These are phyloP conservation scores for Cheumatopsyche charites DNA, from an alignment of 1,140 invertebrate species.

Conservation along the genomic window DNA sequence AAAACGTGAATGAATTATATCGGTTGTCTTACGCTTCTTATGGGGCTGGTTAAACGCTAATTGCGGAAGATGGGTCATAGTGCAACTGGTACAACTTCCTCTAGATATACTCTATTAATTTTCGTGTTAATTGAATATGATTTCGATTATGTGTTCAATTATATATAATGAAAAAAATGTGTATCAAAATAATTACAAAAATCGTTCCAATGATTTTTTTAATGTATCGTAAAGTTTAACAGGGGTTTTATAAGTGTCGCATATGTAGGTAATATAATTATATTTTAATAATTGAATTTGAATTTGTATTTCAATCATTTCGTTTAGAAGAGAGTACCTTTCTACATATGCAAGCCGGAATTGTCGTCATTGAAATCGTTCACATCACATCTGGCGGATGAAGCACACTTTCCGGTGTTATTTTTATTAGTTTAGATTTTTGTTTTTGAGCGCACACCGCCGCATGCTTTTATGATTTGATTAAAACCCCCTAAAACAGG, in stretches of 20 bases:
- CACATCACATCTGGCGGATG: constrained; percentile 39
- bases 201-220: too few species aligned
- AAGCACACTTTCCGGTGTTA: constrained; percentile 22
- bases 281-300: too few species aligned
- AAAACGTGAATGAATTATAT: constrained; percentile 1
- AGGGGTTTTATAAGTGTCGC: too few species aligned
- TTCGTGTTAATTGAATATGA: neutral
- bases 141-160: neutral
- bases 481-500: constrained; percentile 40
- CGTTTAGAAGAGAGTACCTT: neutral
- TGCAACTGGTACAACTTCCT: neutral
- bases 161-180: neutral
- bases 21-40: constrained; percentile 13
- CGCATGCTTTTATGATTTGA: constrained; percentile 34
- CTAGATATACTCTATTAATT: neutral
- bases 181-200: neutral
- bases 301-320: too few species aligned
- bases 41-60: constrained; percentile 16
- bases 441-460: constrained; percentile 9
- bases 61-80: constrained; percentile 21
- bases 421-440: constrained; percentile 24
- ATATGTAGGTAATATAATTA: too few species aligned
- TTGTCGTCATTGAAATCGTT: constrained; percentile 23
- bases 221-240: too few species aligned
- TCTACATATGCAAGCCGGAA: neutral